A percentile compares a stretch with the other conserved stretches of the same genome.
Evolutionary conservation across 2,113 vertebrate species (phyloP).

Genomic region (Penelope pileata): DNA sequence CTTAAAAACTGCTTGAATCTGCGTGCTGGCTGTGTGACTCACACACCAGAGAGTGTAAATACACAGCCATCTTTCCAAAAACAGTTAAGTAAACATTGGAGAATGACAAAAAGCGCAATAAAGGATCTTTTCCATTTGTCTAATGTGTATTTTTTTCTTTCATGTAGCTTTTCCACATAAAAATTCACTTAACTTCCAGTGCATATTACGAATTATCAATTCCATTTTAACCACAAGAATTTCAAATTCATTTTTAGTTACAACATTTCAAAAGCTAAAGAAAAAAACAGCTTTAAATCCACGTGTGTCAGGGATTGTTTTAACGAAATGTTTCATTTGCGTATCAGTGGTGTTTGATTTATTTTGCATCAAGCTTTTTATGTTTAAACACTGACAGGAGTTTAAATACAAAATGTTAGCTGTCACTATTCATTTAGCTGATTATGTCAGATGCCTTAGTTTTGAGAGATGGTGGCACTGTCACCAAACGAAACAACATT

Average conservation of each 20-base stretch:
- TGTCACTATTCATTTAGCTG: conserved; percentile 83
- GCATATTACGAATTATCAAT: conserved; percentile 47
- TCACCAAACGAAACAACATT: conserved; percentile 78
- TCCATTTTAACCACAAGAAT: conserved; percentile 63
- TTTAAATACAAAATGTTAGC: conserved; percentile 85
- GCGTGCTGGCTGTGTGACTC: conserved; percentile 51
- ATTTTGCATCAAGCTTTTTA: conserved; percentile 84
- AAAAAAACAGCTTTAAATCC: conserved; percentile 67
- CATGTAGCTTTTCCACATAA: conserved; percentile 36
- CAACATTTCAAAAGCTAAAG: conserved; percentile 65
- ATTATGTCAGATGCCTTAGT: conserved; percentile 82
- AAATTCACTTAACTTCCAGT: conserved; percentile 44
- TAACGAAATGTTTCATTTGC: conserved; percentile 81
- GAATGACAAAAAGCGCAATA: conserved; percentile 55
- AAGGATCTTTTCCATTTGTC: conserved; percentile 39
- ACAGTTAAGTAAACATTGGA: conserved; percentile 72
- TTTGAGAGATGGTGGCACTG: conserved; percentile 81
- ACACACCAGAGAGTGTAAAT: conserved; percentile 57
- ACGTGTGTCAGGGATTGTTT: conserved; percentile 68
- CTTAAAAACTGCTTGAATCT: conserved; percentile 80
- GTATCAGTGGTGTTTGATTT: conserved; percentile 80
- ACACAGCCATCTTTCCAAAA: conserved; percentile 69
- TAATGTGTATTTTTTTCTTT: conserved; percentile 40
- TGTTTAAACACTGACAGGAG: conserved; percentile 83
- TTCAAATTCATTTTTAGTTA: conserved; percentile 66